These are phyloP conservation scores for Sciaenops ocellatus DNA, from an alignment of 2,797 vertebrate genomes.

Conservation along the genomic window DNA sequence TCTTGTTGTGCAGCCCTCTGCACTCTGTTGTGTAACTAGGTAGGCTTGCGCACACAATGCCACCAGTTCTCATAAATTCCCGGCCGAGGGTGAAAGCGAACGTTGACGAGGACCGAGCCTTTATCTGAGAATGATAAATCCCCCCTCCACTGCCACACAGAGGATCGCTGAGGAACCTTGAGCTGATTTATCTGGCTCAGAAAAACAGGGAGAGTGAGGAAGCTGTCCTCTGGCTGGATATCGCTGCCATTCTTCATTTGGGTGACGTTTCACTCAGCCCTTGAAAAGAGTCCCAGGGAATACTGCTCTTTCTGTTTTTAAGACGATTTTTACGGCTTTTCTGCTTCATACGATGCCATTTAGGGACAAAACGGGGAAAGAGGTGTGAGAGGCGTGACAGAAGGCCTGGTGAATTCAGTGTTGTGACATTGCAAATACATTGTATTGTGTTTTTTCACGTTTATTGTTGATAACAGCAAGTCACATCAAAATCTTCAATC, in stretches of 20 bases:
- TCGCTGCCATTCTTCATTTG: conserved; percentile 82
- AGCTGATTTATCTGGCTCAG: conserved; percentile 83
- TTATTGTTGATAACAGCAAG: background rate
- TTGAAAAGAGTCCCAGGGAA: conserved; percentile 63
- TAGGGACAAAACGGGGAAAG: conserved; percentile 21
- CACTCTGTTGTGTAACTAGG: conserved; percentile 49
- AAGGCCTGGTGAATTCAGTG: background rate
- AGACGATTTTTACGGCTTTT: conserved; percentile 37
- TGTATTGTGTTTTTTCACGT: background rate
- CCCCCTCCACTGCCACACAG: conserved; percentile 63
- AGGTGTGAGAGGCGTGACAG: background rate
- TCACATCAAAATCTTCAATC: background rate
- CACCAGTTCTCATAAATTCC: conserved; percentile 76
- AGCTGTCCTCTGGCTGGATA: conserved; percentile 83
- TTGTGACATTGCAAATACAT: background rate
- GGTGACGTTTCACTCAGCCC: conserved; percentile 83
- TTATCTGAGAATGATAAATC: conserved; percentile 86
- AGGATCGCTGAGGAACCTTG: conserved; percentile 82
- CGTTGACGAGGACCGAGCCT: conserved; percentile 74
- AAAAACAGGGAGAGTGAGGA: conserved; percentile 77
- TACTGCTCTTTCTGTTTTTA: conserved; percentile 50
- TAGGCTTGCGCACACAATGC: conserved; percentile 40
- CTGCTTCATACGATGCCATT: conserved; percentile 45
- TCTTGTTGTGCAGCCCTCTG: conserved; percentile 56
- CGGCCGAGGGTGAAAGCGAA: conserved; percentile 63